A percentile compares a stretch with the other conserved stretches of the same genome.
Evolutionary conservation across 2,113 vertebrate species (phyloP).

Genomic region (Hiodon alosoides): DNA sequence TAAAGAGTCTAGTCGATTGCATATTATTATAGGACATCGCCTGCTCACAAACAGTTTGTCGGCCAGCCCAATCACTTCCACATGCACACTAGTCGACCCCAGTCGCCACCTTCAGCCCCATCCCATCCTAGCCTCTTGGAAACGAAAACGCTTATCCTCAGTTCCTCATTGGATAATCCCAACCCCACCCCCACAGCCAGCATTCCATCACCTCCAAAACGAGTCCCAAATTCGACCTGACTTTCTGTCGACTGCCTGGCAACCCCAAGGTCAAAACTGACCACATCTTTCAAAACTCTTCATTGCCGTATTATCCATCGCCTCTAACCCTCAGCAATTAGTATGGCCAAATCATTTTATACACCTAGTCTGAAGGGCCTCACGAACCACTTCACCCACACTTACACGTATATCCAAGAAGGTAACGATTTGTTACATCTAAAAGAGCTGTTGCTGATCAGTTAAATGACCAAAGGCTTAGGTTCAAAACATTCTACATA

Average conservation of each 20-base stretch:
- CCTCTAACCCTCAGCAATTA: background rate
- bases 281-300: background rate
- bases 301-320: background rate
- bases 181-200: no score
- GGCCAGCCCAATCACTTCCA: conserved; percentile 1
- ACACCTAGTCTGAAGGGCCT: background rate
- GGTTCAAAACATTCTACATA: background rate
- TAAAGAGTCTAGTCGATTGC: no score
- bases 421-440: background rate
- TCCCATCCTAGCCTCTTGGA: background rate
- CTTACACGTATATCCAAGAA: background rate
- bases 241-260: background rate
- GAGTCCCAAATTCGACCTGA: background rate
- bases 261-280: background rate
- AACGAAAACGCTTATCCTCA: background rate
- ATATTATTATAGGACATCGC: background rate
- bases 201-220: background rate
- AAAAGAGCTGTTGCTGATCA: background rate
- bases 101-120: background rate
- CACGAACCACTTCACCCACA: background rate
- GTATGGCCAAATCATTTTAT: background rate
- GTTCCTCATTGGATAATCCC: background rate
- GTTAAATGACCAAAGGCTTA: background rate
- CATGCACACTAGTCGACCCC: background rate
- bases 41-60: background rate